Conservation (phyloP, 2,888 invertebrate species). For the Lysandra coridon region DNA sequence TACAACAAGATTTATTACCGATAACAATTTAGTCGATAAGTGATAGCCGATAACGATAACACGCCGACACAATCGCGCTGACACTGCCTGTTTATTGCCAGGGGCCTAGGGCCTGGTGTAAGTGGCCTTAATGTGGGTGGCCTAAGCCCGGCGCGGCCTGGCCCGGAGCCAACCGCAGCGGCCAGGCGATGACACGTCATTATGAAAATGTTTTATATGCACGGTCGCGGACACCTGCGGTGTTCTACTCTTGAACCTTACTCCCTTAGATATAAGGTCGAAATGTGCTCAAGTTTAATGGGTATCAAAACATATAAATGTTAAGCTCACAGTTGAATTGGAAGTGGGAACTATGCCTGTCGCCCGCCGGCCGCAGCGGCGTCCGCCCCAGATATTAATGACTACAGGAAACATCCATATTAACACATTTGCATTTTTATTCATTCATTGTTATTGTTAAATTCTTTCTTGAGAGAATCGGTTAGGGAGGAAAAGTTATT, state of each 20-base stretch:
- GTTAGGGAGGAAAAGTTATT: neutral
- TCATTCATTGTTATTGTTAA: neutral
- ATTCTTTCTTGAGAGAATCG: neutral
- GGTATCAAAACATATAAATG: neutral
- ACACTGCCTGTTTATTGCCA: neutral
- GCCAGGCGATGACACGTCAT: slow-evolving; percentile 23
- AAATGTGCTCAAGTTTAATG: neutral
- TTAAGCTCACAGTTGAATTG: slow-evolving; percentile 7
- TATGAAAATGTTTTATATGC: slow-evolving; percentile 16
- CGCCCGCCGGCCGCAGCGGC: neutral
- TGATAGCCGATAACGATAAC: neutral
- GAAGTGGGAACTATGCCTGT: neutral
- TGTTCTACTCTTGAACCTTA: neutral
- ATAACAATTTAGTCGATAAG: slow-evolving; percentile 11
- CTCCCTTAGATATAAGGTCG: neutral
- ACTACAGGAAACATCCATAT: neutral
- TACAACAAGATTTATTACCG: neutral
- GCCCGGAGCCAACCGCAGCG: slow-evolving; percentile 22
- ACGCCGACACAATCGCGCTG: neutral
- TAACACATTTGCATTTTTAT: slow-evolving; percentile 14
- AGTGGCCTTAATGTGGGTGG: slow-evolving; percentile 10
- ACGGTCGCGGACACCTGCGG: neutral
- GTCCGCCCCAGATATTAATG: neutral
- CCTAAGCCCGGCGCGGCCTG: slow-evolving; percentile 5
- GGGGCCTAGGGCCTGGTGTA: neutral